These are phyloP conservation scores for Lasioglossum morio DNA, from an alignment of 2,888 invertebrate species.

Conservation along the genomic window DNA sequence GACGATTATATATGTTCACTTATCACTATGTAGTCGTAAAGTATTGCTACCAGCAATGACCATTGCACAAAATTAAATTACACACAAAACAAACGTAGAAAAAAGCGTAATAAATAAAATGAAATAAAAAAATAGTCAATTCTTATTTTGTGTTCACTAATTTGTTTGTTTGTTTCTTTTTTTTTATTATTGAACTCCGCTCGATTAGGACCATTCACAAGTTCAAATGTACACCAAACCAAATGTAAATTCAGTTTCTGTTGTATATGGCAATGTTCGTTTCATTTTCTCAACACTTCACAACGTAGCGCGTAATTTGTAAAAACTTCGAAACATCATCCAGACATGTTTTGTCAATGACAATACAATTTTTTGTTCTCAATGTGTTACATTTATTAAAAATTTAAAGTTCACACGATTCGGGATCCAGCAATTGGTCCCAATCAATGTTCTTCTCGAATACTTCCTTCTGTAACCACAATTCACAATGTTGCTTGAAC, in stretches of 20 bases:
- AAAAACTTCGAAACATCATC: slow-evolving; percentile 68
- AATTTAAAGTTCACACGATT: slow-evolving; percentile 79
- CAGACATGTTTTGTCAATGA: slow-evolving; percentile 61
- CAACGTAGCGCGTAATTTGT: slow-evolving; percentile 57
- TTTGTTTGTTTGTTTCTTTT: slow-evolving; percentile 8
- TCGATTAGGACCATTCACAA: slow-evolving; percentile 66
- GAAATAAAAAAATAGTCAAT: slow-evolving; percentile 57
- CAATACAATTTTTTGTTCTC: slow-evolving; percentile 58
- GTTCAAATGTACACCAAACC: slow-evolving; percentile 54
- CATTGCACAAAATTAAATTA: slow-evolving; percentile 65
- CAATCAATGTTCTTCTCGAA: slow-evolving; percentile 94
- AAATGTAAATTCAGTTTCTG: slow-evolving; percentile 58
- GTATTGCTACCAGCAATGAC: slow-evolving; percentile 60
- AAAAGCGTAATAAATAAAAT: slow-evolving; percentile 54
- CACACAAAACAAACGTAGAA: slow-evolving; percentile 40
- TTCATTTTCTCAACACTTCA: slow-evolving; percentile 64
- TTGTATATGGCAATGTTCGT: slow-evolving; percentile 65
- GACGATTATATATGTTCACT: slow-evolving; percentile 55
- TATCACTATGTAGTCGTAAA: slow-evolving; percentile 59
- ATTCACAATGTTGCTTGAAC: slow-evolving; percentile 96
- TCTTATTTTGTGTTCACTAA: slow-evolving; percentile 41
- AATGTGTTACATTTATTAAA: slow-evolving; percentile 63
- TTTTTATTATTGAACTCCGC: slow-evolving; percentile 49
- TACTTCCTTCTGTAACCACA: slow-evolving; percentile 99
- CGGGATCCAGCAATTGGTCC: slow-evolving; percentile 86